Percentiles rank a stretch among this genome's conserved stretches.
Evolutionary conservation across 2,113 vertebrate genomes (phyloP).

Genomic region (Eretmochelys imbricata): DNA sequence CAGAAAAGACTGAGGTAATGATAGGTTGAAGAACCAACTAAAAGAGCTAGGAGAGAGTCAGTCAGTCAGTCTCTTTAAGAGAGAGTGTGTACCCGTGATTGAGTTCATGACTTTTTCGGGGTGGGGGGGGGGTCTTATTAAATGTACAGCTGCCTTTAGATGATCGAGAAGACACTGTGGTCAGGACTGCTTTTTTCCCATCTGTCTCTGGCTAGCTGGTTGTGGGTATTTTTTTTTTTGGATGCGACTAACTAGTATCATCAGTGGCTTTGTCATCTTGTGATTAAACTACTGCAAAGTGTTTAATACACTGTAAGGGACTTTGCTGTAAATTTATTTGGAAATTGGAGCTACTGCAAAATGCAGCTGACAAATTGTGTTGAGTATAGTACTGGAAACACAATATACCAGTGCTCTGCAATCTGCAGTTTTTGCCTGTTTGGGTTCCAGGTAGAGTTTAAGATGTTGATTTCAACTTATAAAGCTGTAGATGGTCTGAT

Average conservation of each 20-base stretch:
- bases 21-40: neutral
- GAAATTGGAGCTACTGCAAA: neutral
- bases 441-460: fast-evolving
- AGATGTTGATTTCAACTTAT: neutral
- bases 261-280: fast-evolving
- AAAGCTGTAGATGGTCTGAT: neutral
- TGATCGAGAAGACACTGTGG: neutral
- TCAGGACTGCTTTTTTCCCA: neutral
- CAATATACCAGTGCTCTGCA: neutral
- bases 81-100: neutral
- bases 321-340: neutral
- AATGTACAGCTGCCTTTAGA: neutral
- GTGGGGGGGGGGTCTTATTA: neutral
- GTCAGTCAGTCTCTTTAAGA: neutral
- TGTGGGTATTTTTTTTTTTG: neutral
- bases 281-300: neutral
- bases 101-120: neutral
- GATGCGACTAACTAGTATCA: neutral
- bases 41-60: fast-evolving
- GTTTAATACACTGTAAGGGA: neutral
- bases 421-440: neutral
- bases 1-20: neutral
- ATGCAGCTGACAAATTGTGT: neutral
- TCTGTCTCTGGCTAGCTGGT: neutral
- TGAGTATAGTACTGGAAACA: neutral